Percentiles rank a stretch among this genome's conserved stretches.
Evolutionary conservation across 1,140 invertebrate genomes (phyloP).

Genomic region (Acyrthosiphon pisum): DNA sequence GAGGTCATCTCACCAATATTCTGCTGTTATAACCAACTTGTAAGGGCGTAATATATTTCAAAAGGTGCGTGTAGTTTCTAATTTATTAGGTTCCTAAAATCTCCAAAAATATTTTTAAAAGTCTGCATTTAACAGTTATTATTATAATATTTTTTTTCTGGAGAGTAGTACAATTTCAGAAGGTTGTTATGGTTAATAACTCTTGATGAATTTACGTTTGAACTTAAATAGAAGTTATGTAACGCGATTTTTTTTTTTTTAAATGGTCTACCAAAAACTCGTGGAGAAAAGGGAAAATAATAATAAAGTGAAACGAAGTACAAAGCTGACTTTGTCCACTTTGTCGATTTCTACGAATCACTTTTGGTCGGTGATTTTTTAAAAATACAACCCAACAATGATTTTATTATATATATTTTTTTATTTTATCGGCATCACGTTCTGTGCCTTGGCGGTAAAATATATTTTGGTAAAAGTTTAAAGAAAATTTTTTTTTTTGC

Average conservation of each 20-base stretch:
- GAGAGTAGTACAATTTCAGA: background rate
- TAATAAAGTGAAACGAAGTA: background rate
- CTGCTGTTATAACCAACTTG: too few relatives aligned
- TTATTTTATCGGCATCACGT: conserved; percentile 17
- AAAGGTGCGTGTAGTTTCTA: background rate
- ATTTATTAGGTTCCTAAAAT: background rate
- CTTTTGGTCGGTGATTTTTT: background rate
- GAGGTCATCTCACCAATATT: too few relatives aligned
- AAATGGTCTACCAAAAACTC: background rate
- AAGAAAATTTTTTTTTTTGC: background rate
- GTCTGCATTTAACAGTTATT: background rate
- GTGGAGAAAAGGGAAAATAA: background rate
- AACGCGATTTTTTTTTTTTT: background rate
- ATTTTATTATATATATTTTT: background rate
- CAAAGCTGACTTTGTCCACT: background rate
- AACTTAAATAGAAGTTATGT: background rate
- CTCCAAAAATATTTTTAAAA: background rate
- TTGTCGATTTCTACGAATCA: background rate
- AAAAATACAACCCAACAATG: too few relatives aligned
- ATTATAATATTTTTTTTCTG: background rate
- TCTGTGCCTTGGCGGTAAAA: background rate
- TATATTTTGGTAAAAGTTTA: conserved; percentile 38
- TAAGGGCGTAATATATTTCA: too few relatives aligned
- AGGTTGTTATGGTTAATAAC: background rate
- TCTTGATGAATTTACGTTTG: background rate